These are phyloP conservation scores for Platyrinchus mystaceus DNA, from an alignment of 2,797 vertebrate species.

Conservation along the genomic window DNA sequence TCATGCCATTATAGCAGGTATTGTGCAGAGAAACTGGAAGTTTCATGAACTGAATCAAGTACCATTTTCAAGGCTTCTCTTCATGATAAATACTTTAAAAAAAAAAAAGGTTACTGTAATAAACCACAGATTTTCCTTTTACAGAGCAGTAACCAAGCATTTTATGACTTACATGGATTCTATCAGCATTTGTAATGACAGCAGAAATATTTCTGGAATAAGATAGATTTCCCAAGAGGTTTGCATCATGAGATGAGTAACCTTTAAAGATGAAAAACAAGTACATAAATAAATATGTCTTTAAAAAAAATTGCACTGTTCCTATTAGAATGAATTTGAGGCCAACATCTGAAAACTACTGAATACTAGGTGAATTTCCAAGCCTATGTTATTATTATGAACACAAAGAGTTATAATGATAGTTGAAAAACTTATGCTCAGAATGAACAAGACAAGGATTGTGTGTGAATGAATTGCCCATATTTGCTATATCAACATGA, in stretches of 20 bases:
- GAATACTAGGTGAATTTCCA: neutral
- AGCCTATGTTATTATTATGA: neutral
- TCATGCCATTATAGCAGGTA: neutral
- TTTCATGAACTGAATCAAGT: neutral
- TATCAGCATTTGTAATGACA: slow-evolving; percentile 64
- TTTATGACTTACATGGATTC: slow-evolving; percentile 64
- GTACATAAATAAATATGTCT: neutral
- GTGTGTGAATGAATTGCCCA: neutral
- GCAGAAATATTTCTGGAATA: slow-evolving; percentile 65
- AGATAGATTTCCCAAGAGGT: slow-evolving; percentile 28
- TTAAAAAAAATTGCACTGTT: neutral
- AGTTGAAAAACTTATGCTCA: neutral
- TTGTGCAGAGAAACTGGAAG: neutral
- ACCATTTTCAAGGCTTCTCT: neutral
- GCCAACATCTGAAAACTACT: neutral
- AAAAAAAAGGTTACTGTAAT: neutral
- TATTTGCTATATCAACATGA: neutral
- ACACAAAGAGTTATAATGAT: neutral
- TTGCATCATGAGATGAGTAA: neutral
- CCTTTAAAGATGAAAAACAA: neutral
- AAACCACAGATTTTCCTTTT: slow-evolving; percentile 57
- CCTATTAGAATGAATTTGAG: neutral
- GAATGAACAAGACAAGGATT: neutral
- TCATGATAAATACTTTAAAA: neutral
- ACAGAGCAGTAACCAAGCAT: slow-evolving; percentile 46